Evolutionary conservation across 2,113 vertebrate genomes (phyloP), one percentile per base, ranked within the genome.

Genomic region (Corynorhinus townsendii): DNA sequence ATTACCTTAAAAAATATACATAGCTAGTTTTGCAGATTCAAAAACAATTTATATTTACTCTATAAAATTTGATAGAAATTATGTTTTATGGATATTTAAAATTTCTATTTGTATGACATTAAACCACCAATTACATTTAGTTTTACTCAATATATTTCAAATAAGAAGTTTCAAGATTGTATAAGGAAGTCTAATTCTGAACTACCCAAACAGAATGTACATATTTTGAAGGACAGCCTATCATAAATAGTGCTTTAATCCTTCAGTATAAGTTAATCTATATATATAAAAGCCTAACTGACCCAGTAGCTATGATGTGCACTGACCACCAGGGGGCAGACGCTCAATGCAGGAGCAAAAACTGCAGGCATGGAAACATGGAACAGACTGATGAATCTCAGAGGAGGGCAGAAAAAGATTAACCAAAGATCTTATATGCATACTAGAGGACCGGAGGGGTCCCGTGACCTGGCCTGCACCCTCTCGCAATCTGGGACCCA

Each of bases 101-200:
- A 52, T 90, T 94, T 94, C 20, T 82, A 87, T 83, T 10, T 85
- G 1, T 45, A 52, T 82, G 33, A 77, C 5, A 88, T 80, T 81
- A 93, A 92, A 49, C 20, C 30, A 93, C 79, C 35, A 91, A 15
- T 68, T 87, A 90, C 4, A 85, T 47, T 52, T 90, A 64, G 26
- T 95, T 90, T 89, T 92, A 93, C 6, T 86, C 26, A 94, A 10
- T 68, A 95, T 75, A 84, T 88, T 35, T 91, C 40, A 86, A 79
- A 90, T 12, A 75, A 47, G 11, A 81, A 81, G 52, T 86, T 94
- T 85, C 45, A 91, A 47, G 40, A 90, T 30, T 84, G 1, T 54
- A 92, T 7, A 91, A 30, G 81, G 11, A 94, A 88, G 43, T 11
- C 15, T 49, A 89, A 26, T n/a, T 94, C 14, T 90, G 82, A 92